A percentile compares a stretch with the other conserved stretches of the same genome.
These are phyloP conservation scores for Apoderus coryli DNA, from an alignment of 2,888 invertebrate genomes.

Conservation along the genomic window DNA sequence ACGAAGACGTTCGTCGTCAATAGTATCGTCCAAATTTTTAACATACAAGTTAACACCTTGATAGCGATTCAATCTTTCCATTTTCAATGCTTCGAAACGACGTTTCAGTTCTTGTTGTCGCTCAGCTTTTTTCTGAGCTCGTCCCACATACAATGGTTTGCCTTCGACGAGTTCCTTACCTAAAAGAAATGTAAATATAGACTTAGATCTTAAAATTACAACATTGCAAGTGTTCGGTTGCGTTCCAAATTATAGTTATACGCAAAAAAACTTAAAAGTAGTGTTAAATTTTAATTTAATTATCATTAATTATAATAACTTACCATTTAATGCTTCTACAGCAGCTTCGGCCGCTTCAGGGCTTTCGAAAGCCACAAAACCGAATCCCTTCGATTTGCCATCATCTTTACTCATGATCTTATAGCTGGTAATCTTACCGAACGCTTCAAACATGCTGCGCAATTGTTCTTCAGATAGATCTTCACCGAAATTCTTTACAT, in stretches of 20 bases:
- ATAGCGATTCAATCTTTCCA: conserved; percentile 77
- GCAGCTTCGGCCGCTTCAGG: conserved; percentile 92
- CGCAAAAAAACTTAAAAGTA: too few relatives aligned
- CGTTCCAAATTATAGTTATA: too few relatives aligned
- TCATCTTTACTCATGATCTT: conserved; percentile 90
- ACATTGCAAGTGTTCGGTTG: too few relatives aligned
- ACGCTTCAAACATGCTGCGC: conserved; percentile 81
- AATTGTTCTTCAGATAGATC: conserved; percentile 84
- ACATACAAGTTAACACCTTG: conserved; percentile 97
- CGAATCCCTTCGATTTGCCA: conserved; percentile 94
- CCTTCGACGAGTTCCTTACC: conserved; percentile 78
- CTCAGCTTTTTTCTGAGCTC: conserved; percentile 99
- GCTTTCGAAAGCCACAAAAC: conserved; percentile 96
- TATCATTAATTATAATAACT: too few relatives aligned
- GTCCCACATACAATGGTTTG: conserved; percentile 84
- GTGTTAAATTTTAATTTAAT: too few relatives aligned
- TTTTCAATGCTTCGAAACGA: conserved; percentile 89
- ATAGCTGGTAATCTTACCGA: conserved; percentile 82
- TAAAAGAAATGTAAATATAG: too few relatives aligned
- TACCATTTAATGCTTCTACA: conserved; percentile 76
- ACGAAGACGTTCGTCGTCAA: conserved; percentile 91
- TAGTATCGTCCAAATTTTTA: conserved; percentile 95
- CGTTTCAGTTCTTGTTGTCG: conserved; percentile 92
- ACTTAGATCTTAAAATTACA: too few relatives aligned
- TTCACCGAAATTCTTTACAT: conserved; percentile 97